Evolutionary conservation across 1,140 invertebrate genomes (phyloP).

Genomic region (Orchestia grillus): DNA sequence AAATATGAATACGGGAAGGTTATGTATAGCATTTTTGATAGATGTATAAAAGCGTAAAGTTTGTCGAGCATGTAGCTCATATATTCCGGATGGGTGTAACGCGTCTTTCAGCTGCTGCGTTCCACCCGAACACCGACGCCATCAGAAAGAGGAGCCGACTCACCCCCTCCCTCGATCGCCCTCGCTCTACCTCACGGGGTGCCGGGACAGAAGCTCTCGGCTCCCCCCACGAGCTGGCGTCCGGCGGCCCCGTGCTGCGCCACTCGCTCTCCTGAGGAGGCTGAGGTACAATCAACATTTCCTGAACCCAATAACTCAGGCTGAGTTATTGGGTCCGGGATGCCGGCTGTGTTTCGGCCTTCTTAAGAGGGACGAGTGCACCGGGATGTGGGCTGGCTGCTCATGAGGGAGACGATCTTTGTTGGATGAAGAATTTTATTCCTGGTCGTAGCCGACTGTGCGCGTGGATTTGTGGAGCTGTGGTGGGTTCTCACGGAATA

Average conservation of each 20-base stretch:
- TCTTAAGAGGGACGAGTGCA: not conserved
- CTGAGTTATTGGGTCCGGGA: not conserved
- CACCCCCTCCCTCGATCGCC: not conserved
- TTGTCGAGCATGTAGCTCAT: not conserved
- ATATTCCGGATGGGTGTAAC: not conserved
- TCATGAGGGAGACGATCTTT: not conserved
- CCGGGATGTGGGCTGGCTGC: not conserved
- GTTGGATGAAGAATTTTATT: not conserved
- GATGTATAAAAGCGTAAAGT: not conserved
- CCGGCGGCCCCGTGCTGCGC: not conserved
- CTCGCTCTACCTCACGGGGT: not conserved
- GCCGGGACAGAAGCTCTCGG: no score
- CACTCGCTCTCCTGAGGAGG: not conserved
- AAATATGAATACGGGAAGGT: not conserved
- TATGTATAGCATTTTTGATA: not conserved
- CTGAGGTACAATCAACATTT: not conserved
- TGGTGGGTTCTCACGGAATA: not conserved
- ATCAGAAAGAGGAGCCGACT: not conserved
- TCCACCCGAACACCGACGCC: not conserved
- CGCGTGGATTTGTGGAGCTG: not conserved
- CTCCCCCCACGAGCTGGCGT: not conserved
- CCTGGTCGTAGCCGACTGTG: not conserved
- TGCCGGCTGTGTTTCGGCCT: not conserved
- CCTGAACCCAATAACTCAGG: not conserved
- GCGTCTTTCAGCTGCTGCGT: not conserved